Evolutionary conservation across 2,888 invertebrate genomes (phyloP), one percentile per base, ranked within the genome.

Genomic region (Drosophila algonquin): DNA sequence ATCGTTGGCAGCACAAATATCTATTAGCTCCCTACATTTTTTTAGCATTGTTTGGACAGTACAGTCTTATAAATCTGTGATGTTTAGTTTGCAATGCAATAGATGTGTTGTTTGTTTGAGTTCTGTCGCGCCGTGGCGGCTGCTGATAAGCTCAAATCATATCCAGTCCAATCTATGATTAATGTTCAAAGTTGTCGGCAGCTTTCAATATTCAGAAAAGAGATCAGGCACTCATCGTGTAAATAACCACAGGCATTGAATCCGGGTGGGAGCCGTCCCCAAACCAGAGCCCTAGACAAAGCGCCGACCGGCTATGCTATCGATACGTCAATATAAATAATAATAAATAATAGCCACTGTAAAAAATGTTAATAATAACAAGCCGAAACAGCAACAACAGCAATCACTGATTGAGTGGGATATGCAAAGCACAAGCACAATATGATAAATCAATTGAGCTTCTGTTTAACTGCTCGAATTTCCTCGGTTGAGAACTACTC

Each of bases 401-500:
- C 2, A 40, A 14, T 2, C 14, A n/a, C 40, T 40, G 40, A 7
- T 24, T 24, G 24, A n/a, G n/a, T 7, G 65, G 47, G 47, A 60
- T 65, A 73, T 74, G 59, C 74, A 71, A 57, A 76, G 62, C 74
- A 68, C 63, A 68, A 58, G 69, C 67, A 48, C 74, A 62, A 71
- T 71, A 67, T 79, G 77, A 81, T 67, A 68, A 68, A 68, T 63
- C 69, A 73, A 77, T 69, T 67, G 67, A 69, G 58, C 40, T 64
- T 65, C 57, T 78, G 67, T 63, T 5, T 0, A 24, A 5, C 24
- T 24, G 58, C 64, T 71, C 53, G 71, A 64, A 27, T 50, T 48
- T 35, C 65, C 1, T 12, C 12, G 35, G 12, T 14, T 35, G 12
- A 55, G 63, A 40, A 7, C 40, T 7, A 30, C 30, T 30, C 30